Evolutionary conservation across 2,888 invertebrate species (phyloP), one percentile per base, ranked within the genome.

Genomic region (Drosophila neutralis): DNA sequence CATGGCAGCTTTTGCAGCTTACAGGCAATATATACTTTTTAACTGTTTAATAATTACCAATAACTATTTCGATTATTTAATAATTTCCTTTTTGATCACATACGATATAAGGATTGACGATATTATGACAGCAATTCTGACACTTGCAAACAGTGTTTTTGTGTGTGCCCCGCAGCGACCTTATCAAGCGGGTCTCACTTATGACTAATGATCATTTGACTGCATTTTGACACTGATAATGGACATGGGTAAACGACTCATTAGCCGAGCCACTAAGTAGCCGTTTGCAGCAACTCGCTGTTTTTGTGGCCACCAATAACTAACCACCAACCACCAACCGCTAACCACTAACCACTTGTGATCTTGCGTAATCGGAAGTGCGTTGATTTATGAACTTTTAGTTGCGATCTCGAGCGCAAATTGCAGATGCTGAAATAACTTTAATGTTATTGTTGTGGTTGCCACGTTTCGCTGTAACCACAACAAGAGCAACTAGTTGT

Each of bases 161-260:
- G 36, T 21, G 15, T 1, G 0, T 31, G 52, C 10, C 45, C 48
- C 48, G n/a, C 52, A 13, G 24, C 36, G 40, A 52, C 40, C 57
- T 21, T 24, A 33, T 21, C n/a, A 27, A 38, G 35, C 18, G 21
- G 11, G 24, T 24, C 36, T 8, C n/a, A 38, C 15, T 49, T 76
- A 87, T 89, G 87, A 89, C 56, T 79, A 70, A 89, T 89, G 91
- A 78, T 78, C 76, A 61, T 59, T 57, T 61, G 71, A 31, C 42
- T 61, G 71, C 66, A 69, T 82, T 82, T 69, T 90, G 87, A 90
- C 88, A 76, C 69, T 90, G 88, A 89, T 90, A 90, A 90, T 87
- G 84, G 82, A 69, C 78, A 78, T 87, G 58, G 78, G 75, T 75
- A 89, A 90, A 89, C 83, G 90, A 76, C 78, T 87, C 87, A 87